A percentile compares a stretch with the other conserved stretches of the same genome.
Evolutionary conservation across 1,140 invertebrate species (phyloP).

Genomic region (Drosophila littoralis): DNA sequence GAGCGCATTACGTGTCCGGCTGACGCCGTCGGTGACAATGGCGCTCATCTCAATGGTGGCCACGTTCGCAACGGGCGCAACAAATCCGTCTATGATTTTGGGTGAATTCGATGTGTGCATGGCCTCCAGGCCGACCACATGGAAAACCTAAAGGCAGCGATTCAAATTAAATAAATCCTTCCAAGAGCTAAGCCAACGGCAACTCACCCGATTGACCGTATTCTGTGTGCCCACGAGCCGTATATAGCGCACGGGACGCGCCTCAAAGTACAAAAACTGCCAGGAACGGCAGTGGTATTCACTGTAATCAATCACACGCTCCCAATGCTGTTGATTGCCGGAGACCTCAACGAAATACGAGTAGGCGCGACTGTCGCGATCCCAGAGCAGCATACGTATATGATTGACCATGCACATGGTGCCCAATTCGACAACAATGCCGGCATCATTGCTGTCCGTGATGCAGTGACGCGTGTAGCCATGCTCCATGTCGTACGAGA

Average conservation of each 20-base stretch:
- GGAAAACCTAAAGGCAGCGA: slow-evolving; percentile 90
- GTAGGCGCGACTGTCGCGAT: slow-evolving; percentile 96
- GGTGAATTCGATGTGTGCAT: slow-evolving; percentile 92
- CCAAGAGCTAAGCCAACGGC: neutral
- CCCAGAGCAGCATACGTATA: slow-evolving; percentile 96
- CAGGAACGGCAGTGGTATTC: slow-evolving; percentile 97
- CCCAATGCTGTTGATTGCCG: slow-evolving; percentile 98
- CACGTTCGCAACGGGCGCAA: slow-evolving; percentile 95
- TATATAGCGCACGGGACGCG: slow-evolving; percentile 95
- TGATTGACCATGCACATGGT: slow-evolving; percentile 97
- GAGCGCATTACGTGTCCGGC: slow-evolving; percentile 96
- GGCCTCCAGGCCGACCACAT: slow-evolving; percentile 96
- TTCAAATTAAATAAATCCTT: neutral
- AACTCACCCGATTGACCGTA: slow-evolving; percentile 93
- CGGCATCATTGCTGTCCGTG: slow-evolving; percentile 89
- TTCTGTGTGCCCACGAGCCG: slow-evolving; percentile 97
- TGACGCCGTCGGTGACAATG: slow-evolving; percentile 96
- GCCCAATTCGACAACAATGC: slow-evolving; percentile 95
- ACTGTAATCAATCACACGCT: slow-evolving; percentile 95
- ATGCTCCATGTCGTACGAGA: slow-evolving; percentile 83
- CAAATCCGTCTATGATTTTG: slow-evolving; percentile 90
- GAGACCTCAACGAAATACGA: slow-evolving; percentile 98
- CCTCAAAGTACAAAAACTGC: slow-evolving; percentile 97
- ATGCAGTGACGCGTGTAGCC: slow-evolving; percentile 97
- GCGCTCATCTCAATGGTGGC: slow-evolving; percentile 95